phyloP scores from a whole-genome alignment of 2,888 invertebrate species.

The Harpalus rufipes region DNA sequence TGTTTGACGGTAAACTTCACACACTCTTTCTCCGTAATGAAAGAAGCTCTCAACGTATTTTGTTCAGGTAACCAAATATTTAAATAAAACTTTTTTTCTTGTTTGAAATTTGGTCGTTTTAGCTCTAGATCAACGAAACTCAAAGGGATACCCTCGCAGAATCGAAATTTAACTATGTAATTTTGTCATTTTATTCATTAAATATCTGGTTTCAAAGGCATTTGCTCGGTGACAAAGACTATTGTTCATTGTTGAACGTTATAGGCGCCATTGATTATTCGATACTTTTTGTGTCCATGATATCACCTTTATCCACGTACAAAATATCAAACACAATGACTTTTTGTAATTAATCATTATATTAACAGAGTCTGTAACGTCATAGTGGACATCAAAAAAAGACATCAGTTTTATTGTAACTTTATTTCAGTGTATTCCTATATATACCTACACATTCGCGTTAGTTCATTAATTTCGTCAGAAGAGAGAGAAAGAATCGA shows the following conservation, averaged over 20 bases:
- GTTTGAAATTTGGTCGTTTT: constrained; percentile 13
- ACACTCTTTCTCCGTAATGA: background rate
- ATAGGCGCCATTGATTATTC: constrained; percentile 13
- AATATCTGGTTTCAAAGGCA: constrained; percentile 44
- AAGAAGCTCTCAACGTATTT: constrained; percentile 1
- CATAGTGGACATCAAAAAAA: constrained; percentile 29
- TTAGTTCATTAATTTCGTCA: constrained; percentile 34
- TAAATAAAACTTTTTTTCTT: constrained; percentile 29
- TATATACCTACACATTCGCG: constrained; percentile 2
- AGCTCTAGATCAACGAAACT: constrained; percentile 3
- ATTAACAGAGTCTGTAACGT: constrained; percentile 13
- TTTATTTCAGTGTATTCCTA: constrained; percentile 8
- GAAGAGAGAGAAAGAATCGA: constrained; percentile 13
- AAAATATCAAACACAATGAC: constrained; percentile 32
- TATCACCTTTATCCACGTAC: constrained; percentile 6
- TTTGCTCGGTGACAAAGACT: constrained; percentile 32
- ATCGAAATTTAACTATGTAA: constrained; percentile 19
- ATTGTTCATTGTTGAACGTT: constrained; percentile 36
- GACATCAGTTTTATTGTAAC: constrained; percentile 7
- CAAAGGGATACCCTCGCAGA: constrained; percentile 4
- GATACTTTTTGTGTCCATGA: constrained; percentile 19
- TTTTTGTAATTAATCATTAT: constrained; percentile 43
- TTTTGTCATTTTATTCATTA: constrained; percentile 30
- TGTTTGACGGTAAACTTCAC: background rate
- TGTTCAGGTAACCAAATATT: constrained; percentile 25